Conservation (phyloP, 2,888 invertebrate species). For the Yponomeuta cagnagella region DNA sequence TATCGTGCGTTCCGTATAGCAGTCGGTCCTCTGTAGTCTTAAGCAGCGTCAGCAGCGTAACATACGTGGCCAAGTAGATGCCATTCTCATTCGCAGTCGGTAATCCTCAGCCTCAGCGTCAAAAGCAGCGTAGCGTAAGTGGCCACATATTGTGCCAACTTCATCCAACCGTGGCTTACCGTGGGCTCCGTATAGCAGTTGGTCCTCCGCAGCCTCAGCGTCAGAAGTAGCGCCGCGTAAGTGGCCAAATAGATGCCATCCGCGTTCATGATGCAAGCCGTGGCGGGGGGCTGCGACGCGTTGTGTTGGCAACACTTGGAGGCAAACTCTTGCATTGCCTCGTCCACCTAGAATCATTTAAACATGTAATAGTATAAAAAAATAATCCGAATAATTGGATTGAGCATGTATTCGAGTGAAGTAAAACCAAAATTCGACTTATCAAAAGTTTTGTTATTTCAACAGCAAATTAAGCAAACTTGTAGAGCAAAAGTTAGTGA, state of each 20-base stretch:
- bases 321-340: conserved; percentile 93
- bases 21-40: conserved; percentile 50
- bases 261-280: conserved; percentile 90
- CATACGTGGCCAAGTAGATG: conserved; percentile 92
- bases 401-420: no score
- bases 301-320: conserved; percentile 91
- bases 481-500: no score
- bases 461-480: no score
- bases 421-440: no score
- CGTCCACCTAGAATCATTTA: conserved; percentile 79
- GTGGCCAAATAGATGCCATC: conserved; percentile 96
- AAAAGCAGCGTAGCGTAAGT: background rate
- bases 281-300: conserved; percentile 77
- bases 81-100: conserved; percentile 76
- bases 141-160: no score
- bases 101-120: background rate
- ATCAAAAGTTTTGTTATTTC: no score
- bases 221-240: conserved; percentile 88
- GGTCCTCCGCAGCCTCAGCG: conserved; percentile 84
- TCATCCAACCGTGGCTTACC: conserved; percentile 38
- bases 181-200: conserved; percentile 82
- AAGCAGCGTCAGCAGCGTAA: conserved; percentile 84
- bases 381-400: no score
- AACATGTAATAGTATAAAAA: background rate
- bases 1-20: no score